Evolutionary conservation across 1,140 invertebrate species (phyloP).

Genomic region (Drosophila nikananu): DNA sequence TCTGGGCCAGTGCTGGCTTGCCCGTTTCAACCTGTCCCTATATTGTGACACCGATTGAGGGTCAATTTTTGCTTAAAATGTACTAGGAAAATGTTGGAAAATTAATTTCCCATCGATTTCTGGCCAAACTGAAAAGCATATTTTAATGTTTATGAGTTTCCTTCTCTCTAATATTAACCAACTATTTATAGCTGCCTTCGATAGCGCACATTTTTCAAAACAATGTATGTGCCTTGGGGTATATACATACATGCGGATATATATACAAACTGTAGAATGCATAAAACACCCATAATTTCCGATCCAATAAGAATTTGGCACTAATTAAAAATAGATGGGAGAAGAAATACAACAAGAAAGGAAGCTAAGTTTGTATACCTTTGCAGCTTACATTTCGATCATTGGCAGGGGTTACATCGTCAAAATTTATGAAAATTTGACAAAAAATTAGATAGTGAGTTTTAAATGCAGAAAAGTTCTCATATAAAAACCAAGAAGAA

Average conservation of each 20-base stretch:
- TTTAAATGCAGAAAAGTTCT: too few relatives aligned
- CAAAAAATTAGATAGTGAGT: too few relatives aligned
- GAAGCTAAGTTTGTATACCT: too few relatives aligned
- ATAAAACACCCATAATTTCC: conserved; percentile 8
- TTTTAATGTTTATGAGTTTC: conserved; percentile 16
- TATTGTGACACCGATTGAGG: not conserved
- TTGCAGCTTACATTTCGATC: too few relatives aligned
- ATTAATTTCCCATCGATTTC: conserved; percentile 1
- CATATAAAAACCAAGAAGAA: too few relatives aligned
- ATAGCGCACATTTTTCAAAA: conserved; percentile 15
- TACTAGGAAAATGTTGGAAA: not conserved
- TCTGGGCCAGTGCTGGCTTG: not conserved
- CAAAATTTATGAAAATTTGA: too few relatives aligned
- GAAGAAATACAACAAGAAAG: too few relatives aligned
- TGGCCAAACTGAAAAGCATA: conserved; percentile 2
- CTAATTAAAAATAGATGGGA: conserved; percentile 13
- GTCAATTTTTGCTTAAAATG: not conserved
- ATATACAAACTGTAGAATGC: conserved; percentile 13
- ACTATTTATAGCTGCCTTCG: conserved; percentile 15
- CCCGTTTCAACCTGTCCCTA: not conserved
- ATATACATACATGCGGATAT: not conserved
- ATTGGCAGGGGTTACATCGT: too few relatives aligned
- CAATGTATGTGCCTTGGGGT: not conserved
- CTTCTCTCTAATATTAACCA: conserved; percentile 12
- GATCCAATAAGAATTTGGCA: conserved; percentile 19